Base-by-base conservation (phyloP, 2,797 vertebrate genomes). In the Coccyzus lansbergi region DNA sequence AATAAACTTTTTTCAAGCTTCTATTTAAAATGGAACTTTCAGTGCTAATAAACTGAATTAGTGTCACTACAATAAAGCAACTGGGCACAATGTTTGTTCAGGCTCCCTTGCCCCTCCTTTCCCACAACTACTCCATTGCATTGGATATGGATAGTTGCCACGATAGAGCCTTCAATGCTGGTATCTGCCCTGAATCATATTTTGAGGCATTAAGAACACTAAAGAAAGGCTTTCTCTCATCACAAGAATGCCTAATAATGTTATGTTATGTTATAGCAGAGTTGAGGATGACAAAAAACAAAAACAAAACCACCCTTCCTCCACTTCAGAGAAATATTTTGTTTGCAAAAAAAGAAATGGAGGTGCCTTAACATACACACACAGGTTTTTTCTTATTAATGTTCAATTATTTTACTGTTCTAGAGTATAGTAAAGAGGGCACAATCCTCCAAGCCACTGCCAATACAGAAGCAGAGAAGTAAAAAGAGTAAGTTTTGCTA, bases 31-130 rank as follows among this genome's bases (percentile, higher is more conserved):
- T n/a, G 4, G 9, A 89, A 74, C 7, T 31, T 83, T 63, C 56
- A 44, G 13, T 26, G 44, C 16, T 71, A 91, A 74, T 49, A 83
- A 74, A 83, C 4, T 6, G 17, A 52, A 36, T 12, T 6, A 34
- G 19, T 6, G 2, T 28, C 36, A 79, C 8, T 25, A 42, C 1
- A 68, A 7, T 19, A 62, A 81, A 81, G 34, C 17, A 42, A n/a
- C 1, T 26, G 14, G 13, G 10, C 28, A 56, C 4, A 42, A 9
- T 9, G 10, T 31, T 64, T 63, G 7, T 31, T 75, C 34, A 72
- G 52, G 48, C 31, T 84, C 62, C 33, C 7, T 22, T 4, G 0
- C 4, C 7, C 3, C 0, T 1, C 10, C 13, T 13, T 25, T 21
- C 8, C 31, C 9, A 8, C 25, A 58, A 14, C 18, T 44, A 48